phyloP scores from a whole-genome alignment of 2,113 vertebrate species.

The mouse (Mus musculus) region DNA sequence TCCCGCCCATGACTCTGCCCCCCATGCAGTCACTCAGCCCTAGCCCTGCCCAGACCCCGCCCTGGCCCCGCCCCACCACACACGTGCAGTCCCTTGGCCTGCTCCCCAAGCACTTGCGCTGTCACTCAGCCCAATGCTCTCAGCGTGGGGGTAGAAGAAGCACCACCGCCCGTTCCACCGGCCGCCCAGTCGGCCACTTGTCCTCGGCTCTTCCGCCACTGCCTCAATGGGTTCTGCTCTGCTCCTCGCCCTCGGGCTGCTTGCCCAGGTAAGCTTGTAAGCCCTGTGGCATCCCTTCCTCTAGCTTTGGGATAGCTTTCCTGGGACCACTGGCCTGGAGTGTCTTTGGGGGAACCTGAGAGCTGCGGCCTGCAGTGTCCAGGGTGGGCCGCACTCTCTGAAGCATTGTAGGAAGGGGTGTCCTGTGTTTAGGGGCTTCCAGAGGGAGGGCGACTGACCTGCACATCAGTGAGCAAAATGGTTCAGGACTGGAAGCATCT shows the following conservation, averaged over 20 bases:
- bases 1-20: not conserved
- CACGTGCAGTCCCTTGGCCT: constrained; percentile 83
- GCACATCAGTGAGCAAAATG: not conserved
- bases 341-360: not conserved
- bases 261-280: constrained; percentile 84
- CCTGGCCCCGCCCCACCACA: not conserved
- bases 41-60: not conserved
- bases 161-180: not conserved
- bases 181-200: not conserved
- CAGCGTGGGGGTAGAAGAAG: not conserved
- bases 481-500: not conserved
- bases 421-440: not conserved
- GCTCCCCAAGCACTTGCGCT: constrained; percentile 14
- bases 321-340: accelerated
- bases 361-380: not conserved
- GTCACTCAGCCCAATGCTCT: constrained; percentile 67
- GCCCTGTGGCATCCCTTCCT: not conserved
- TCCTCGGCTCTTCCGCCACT: not conserved
- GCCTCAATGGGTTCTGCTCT: constrained; percentile 74
- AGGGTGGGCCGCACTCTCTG: not conserved
- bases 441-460: not conserved
- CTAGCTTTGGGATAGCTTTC: too few relatives aligned
- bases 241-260: constrained; percentile 79
- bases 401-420: too few relatives aligned
- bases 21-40: not conserved